Base-by-base conservation (phyloP, 2,797 vertebrate species). In the Choloepus didactylus region DNA sequence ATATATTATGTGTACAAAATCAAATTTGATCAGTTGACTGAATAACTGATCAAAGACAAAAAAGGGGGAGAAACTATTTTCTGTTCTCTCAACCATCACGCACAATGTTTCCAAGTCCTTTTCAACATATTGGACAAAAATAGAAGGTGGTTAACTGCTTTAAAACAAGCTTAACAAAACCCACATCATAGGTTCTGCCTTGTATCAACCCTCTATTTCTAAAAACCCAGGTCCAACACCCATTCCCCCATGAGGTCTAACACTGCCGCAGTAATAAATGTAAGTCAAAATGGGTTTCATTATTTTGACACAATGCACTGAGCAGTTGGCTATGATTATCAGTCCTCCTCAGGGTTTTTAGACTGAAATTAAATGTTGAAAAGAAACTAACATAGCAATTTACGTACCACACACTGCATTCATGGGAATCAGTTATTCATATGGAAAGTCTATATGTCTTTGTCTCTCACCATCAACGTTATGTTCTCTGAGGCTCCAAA, bases 161-260 rank as follows among this genome's bases (percentile, higher is more conserved):
- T 84, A 84, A 94, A 94, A 76, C 69, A 59, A 89, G 27, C 10
- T 29, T 64, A 94, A 73, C 16, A 54, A 89, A 88, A 86, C 9
- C 41, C 18, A 62, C 8, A n/a, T 46, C 67, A 16, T n/a, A 51
- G 54, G 25, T 31, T 66, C 60, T 72, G 23, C 56, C n/a, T 59
- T 12, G 80, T 51, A 41, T 41, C 35, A 49, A 49, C 44, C 8
- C 18, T 38, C 15, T 25, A 54, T 11, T n/a, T 1, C 15, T 59
- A 70, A 85, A 89, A 62, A 27, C 35, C 10, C 41, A 85, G 21
- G 70, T 18, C 15, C 67, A 31, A 54, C 10, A 41, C 6, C 15
- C 41, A 6, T 46, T 75, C 25, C 54, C 14, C 46, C n/a, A 9
- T 56, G 75, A 76, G 23, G 6, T 86, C 69, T 80, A 44, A 49